phyloP scores from a whole-genome alignment of 2,113 vertebrate species.

The Cyanoderma ruficeps region DNA sequence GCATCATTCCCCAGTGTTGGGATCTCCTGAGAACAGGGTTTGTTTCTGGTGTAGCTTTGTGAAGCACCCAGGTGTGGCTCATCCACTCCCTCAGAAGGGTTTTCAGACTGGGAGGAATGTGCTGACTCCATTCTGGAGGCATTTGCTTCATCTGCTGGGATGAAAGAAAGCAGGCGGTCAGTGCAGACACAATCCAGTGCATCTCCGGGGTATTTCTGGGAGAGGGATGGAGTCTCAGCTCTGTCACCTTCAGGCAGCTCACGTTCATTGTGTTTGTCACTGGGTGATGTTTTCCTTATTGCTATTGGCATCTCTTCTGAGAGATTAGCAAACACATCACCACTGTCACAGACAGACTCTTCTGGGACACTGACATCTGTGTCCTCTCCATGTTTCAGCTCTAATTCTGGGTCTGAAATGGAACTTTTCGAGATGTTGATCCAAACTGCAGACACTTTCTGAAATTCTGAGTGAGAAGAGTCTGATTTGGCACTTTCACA shows the following conservation, averaged over 20 bases:
- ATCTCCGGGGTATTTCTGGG: not conserved
- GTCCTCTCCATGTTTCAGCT: not conserved
- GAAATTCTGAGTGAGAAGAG: constrained; percentile 61
- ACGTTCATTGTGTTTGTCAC: not conserved
- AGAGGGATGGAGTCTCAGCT: not conserved
- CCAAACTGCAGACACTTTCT: constrained; percentile 54
- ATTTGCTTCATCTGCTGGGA: not conserved
- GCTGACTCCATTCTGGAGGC: not conserved
- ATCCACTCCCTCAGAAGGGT: not conserved
- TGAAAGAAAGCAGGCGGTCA: not conserved
- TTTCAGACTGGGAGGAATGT: not conserved
- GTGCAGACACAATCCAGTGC: not conserved
- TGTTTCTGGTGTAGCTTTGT: not conserved
- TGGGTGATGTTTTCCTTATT: not conserved
- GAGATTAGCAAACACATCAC: not conserved
- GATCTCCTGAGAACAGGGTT: not conserved
- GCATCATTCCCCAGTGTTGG: not conserved
- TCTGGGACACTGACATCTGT: constrained; percentile 21
- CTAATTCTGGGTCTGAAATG: constrained; percentile 18
- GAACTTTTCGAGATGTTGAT: constrained; percentile 46
- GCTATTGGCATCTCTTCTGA: not conserved
- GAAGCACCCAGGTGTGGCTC: not conserved
- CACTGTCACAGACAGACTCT: not conserved
- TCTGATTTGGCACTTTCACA: not conserved
- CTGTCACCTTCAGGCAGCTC: not conserved